These are phyloP conservation scores for Mixornis gularis DNA, from an alignment of 2,113 vertebrate genomes.

Conservation along the genomic window DNA sequence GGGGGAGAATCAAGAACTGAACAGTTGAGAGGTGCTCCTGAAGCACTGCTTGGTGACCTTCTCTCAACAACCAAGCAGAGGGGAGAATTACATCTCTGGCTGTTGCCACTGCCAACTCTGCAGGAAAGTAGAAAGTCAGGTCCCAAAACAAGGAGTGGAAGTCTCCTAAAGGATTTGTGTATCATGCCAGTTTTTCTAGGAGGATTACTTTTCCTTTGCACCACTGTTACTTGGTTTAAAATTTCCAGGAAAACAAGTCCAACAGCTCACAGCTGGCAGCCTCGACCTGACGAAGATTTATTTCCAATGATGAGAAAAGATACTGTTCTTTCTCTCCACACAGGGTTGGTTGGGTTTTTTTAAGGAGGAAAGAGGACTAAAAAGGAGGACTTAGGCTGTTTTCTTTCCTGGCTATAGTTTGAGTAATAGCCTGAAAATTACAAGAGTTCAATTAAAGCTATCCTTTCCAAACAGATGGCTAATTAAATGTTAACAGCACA, in stretches of 20 bases:
- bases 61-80: neutral
- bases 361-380: neutral
- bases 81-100: neutral
- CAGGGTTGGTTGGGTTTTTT: neutral
- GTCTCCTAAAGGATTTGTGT: neutral
- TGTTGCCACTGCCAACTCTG: neutral
- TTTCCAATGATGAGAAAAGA: neutral
- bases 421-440: neutral
- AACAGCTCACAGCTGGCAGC: neutral
- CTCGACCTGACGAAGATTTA: neutral
- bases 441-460: neutral
- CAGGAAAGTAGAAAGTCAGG: neutral
- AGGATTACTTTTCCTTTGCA: neutral
- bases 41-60: neutral
- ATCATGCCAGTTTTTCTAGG: neutral
- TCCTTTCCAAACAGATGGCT: slow-evolving; percentile 1
- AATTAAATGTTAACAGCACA: slow-evolving; percentile 8
- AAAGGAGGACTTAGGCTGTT: neutral
- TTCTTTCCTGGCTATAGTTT: neutral
- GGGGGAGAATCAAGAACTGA: neutral
- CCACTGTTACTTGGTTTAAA: neutral
- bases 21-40: neutral
- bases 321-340: neutral
- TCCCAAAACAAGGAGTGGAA: neutral
- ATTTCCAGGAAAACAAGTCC: neutral